Base-by-base conservation (phyloP, 2,888 invertebrate genomes). In the Drosophila monieri region DNA sequence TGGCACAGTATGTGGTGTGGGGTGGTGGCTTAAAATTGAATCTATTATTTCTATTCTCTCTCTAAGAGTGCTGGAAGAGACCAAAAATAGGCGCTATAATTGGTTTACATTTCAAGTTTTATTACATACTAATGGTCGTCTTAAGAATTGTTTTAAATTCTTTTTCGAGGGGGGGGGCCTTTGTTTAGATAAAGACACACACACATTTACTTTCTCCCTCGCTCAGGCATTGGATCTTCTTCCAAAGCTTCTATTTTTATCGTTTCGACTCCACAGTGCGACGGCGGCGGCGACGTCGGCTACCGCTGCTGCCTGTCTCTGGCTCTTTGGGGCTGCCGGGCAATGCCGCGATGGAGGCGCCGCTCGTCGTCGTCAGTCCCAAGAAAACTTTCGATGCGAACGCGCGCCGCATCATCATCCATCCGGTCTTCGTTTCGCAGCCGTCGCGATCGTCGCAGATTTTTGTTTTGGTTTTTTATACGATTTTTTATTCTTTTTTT, bases 301-400 rank as follows among this genome's bases (percentile, higher is more conserved):
- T 27, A 39, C 53, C 53, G 39, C 41, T 27, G 53, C 41, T 30
- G 27, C 72, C 48, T 39, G 41, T 18, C 48, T 41, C 41, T 27
- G 30, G 39, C 43, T 41, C 49, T 51, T 32, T 58, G 51, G 58
- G 43, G 51, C 44, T 35, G 14, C 43, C 27, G 54, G 58, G 39
- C 47, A 43, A 21, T 49, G 27, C 27, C 27, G 62, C 46, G 10
- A 8, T 39, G 66, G 35, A 35, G 35, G 35, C 35, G 41, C 49
- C 54, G 58, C 39, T 58, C 51, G 43, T 58, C 51, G 43, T 58
- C 55, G 43, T 77, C 74, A 81, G 86, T 81, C 76, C 69, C 47
- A 62, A 56, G 61, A 70, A 61, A 81, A 84, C 84, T 71, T 77
- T 80, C 86, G 73, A 86, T 80, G 86, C 56, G 86, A 77, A 74